phyloP scores from a whole-genome alignment of 2,113 vertebrate genomes.

The Galeopterus variegatus region DNA sequence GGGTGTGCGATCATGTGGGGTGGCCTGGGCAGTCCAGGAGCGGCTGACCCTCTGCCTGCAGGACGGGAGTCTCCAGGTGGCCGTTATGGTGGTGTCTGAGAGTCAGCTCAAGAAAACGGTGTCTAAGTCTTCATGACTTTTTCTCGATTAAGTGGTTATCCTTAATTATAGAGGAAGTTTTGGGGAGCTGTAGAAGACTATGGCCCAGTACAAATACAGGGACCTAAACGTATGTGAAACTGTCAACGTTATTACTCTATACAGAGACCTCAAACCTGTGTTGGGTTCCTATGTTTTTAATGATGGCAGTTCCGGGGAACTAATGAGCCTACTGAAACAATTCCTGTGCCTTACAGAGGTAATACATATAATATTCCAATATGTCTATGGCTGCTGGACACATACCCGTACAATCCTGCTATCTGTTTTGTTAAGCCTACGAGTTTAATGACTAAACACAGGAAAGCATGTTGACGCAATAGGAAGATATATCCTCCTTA shows the following conservation, averaged over 20 bases:
- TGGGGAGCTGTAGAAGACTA: background rate
- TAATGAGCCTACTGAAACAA: slow-evolving; percentile 98
- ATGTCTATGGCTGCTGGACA: too few species aligned
- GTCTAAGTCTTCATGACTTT: slow-evolving; percentile 86
- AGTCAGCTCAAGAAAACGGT: slow-evolving; percentile 96
- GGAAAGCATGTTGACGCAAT: too few species aligned
- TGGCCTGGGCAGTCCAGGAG: slow-evolving; percentile 43
- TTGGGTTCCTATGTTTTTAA: slow-evolving; percentile 92
- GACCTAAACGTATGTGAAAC: too few species aligned
- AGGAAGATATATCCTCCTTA: too few species aligned
- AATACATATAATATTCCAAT: slow-evolving; percentile 28
- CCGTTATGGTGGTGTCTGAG: slow-evolving; percentile 94
- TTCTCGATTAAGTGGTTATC: background rate
- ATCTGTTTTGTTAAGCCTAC: too few species aligned
- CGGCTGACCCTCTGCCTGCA: slow-evolving; percentile 71
- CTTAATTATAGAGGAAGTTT: background rate
- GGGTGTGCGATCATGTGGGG: slow-evolving; percentile 45
- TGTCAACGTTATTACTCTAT: too few species aligned
- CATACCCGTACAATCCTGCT: too few species aligned
- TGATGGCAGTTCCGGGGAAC: slow-evolving; percentile 95
- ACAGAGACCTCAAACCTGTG: too few species aligned
- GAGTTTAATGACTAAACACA: too few species aligned
- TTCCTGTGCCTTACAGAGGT: slow-evolving; percentile 98
- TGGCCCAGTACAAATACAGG: background rate
- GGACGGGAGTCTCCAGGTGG: slow-evolving; percentile 59